Conservation (phyloP, 2,797 vertebrate genomes). For the Semotilus atromaculatus region DNA sequence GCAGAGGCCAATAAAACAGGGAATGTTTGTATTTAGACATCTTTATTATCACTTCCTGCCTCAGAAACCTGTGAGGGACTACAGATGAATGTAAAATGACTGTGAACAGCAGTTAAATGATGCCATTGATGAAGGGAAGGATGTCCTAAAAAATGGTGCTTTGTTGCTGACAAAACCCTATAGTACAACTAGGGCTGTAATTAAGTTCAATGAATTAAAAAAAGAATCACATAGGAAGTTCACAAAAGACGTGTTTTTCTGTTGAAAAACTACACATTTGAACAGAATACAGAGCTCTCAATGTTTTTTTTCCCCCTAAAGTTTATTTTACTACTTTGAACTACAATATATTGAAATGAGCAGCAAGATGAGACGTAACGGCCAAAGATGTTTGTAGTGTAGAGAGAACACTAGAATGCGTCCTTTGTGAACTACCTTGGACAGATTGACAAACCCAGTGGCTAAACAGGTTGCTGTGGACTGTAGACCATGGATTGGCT, state of each 20-base stretch:
- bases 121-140: conserved; percentile 3
- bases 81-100: conserved; percentile 40
- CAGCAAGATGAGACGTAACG: not conserved
- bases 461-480: not conserved
- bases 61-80: conserved; percentile 16
- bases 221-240: not conserved
- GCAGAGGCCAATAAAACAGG: conserved; percentile 14
- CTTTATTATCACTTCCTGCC: conserved; percentile 30
- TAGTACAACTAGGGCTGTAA: not conserved
- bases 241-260: not conserved
- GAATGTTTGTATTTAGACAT: conserved; percentile 26
- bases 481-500: not conserved
- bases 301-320: not conserved
- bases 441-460: not conserved
- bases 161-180: conserved; percentile 18
- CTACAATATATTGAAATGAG: not conserved
- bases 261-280: not conserved
- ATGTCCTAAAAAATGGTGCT: conserved; percentile 22
- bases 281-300: not conserved
- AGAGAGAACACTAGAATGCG: not conserved
- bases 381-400: conserved; percentile 6
- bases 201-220: not conserved
- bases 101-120: conserved; percentile 14
- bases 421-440: conserved; percentile 11
- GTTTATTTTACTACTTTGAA: not conserved